Conservation (phyloP, 2,797 vertebrate species). For the Emys orbicularis region DNA sequence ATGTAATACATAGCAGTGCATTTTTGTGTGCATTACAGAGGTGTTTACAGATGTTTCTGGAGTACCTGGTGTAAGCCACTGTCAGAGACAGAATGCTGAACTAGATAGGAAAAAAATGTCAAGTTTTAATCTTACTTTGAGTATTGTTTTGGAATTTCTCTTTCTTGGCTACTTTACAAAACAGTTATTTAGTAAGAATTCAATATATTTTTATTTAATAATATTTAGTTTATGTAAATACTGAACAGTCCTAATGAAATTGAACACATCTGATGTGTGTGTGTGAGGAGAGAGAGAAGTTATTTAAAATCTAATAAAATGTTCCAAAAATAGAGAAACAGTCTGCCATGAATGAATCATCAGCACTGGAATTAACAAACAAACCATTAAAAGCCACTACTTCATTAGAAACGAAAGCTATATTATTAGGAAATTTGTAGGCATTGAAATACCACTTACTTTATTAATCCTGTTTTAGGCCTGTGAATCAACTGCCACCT, state of each 20-base stretch:
- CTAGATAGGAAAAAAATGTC: constrained; percentile 9
- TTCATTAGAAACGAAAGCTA: neutral
- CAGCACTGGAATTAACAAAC: constrained; percentile 24
- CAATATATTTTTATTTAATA: constrained; percentile 6
- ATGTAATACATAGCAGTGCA: neutral
- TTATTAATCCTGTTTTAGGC: constrained; percentile 97
- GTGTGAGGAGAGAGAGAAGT: neutral
- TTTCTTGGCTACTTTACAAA: neutral
- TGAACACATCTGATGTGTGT: constrained; percentile 42
- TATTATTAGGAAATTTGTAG: neutral
- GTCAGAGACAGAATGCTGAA: constrained; percentile 53
- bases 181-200: constrained; percentile 15
- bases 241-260: constrained; percentile 16
- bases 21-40: constrained; percentile 13
- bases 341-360: neutral
- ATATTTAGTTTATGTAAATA: constrained; percentile 39
- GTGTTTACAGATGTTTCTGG: neutral
- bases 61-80: neutral
- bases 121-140: constrained; percentile 30
- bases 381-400: neutral
- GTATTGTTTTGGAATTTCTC: constrained; percentile 42
- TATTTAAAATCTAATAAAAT: constrained; percentile 42
- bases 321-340: neutral
- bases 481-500: constrained; percentile 98
- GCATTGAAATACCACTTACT: constrained; percentile 81